Percentiles rank a stretch among this genome's conserved stretches.
phyloP scores from a whole-genome alignment of 2,797 vertebrate genomes.

The Acanthurus tractus region DNA sequence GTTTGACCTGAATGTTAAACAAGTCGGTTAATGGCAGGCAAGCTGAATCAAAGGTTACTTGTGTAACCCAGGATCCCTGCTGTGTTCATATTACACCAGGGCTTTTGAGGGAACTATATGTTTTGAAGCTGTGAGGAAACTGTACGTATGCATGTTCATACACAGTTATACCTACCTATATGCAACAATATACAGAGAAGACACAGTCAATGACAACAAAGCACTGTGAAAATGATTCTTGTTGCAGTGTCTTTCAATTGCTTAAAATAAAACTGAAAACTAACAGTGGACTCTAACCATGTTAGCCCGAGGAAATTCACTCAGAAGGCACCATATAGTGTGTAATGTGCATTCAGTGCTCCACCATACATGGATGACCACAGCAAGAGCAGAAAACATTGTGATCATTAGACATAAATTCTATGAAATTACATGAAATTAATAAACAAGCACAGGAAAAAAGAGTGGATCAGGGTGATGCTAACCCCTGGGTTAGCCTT shows the following conservation, averaged over 20 bases:
- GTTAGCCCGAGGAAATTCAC: too few species aligned
- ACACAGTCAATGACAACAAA: neutral
- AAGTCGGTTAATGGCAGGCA: conserved; percentile 23
- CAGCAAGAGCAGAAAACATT: neutral
- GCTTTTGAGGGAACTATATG: too few species aligned
- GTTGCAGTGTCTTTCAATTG: too few species aligned
- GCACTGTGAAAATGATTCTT: neutral
- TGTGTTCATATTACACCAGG: neutral
- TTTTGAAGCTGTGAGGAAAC: neutral
- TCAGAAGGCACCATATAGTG: too few species aligned
- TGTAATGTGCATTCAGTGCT: too few species aligned
- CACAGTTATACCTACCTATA: too few species aligned
- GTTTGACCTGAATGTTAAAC: conserved; percentile 33
- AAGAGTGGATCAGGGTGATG: too few species aligned
- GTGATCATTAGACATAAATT: neutral
- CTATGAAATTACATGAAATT: neutral
- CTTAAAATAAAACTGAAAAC: too few species aligned
- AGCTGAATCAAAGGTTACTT: conserved; percentile 13
- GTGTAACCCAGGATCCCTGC: neutral
- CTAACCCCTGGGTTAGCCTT: too few species aligned
- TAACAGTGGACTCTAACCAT: too few species aligned
- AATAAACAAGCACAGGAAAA: too few species aligned
- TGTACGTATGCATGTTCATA: neutral
- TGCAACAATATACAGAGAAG: neutral
- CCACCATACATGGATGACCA: neutral